A percentile compares a stretch with the other conserved stretches of the same genome.
phyloP scores from a whole-genome alignment of 2,888 invertebrate genomes.

The Leucophenga montana region DNA sequence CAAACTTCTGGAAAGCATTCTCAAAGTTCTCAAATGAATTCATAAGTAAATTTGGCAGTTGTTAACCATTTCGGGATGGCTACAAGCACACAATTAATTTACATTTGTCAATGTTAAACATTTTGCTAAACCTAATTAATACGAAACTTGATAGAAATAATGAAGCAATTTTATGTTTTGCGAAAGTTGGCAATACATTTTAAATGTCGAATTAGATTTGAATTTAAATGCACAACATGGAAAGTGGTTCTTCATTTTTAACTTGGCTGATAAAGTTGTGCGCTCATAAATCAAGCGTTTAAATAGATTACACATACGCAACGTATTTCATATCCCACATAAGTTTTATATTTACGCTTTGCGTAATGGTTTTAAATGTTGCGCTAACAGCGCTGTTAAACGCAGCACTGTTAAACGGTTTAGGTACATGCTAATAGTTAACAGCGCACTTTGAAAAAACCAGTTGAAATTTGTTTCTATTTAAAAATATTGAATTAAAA shows the following conservation, averaged over 20 bases:
- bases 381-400: too few species aligned
- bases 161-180: background rate
- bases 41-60: background rate
- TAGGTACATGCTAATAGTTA: too few species aligned
- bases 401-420: too few species aligned
- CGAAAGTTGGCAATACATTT: conserved; percentile 1
- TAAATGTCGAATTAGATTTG: background rate
- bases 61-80: background rate
- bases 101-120: too few species aligned
- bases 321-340: background rate
- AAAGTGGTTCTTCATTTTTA: background rate
- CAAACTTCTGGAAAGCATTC: too few species aligned
- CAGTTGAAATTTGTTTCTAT: too few species aligned
- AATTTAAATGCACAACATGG: background rate
- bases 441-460: too few species aligned
- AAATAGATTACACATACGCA: conserved; percentile 2
- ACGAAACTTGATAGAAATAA: background rate
- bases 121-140: background rate
- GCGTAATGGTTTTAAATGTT: too few species aligned
- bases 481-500: too few species aligned
- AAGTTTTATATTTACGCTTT: background rate
- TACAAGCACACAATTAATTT: too few species aligned
- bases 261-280: background rate
- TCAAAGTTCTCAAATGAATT: too few species aligned
- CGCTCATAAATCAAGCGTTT: background rate